Evolutionary conservation across 2,113 vertebrate genomes (phyloP).

Genomic region (Siniperca knerii): DNA sequence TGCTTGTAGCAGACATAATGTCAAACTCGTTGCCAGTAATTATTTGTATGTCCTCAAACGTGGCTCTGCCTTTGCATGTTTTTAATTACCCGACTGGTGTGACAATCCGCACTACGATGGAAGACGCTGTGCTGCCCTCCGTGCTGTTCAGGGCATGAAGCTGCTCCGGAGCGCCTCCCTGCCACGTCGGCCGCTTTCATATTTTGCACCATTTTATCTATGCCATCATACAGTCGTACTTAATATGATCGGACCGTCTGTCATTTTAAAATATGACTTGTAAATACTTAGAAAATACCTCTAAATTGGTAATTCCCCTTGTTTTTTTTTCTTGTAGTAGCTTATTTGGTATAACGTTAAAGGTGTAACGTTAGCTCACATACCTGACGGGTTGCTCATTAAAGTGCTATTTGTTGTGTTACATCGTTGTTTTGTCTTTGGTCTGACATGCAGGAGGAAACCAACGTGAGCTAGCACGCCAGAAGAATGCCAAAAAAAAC

Average conservation of each 20-base stretch:
- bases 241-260: rapidly evolving
- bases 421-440: background rate
- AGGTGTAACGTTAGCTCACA: background rate
- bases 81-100: background rate
- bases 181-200: conserved; percentile 75
- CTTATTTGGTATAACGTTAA: background rate
- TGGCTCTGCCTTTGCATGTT: background rate
- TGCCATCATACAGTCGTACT: background rate
- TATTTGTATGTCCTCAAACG: background rate
- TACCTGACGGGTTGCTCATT: background rate
- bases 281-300: background rate
- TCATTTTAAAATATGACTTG: no score
- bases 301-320: no score
- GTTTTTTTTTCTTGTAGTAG: no score
- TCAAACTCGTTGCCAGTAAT: rapidly evolving
- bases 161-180: conserved; percentile 61
- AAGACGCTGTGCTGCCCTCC: background rate
- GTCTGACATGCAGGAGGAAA: conserved; percentile 86
- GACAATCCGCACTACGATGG: rapidly evolving
- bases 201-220: background rate
- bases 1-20: background rate
- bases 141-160: background rate
- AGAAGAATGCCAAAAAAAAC: conserved; percentile 91
- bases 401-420: background rate
- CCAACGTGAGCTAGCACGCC: conserved; percentile 92